These are phyloP conservation scores for Channa striata DNA, from an alignment of 2,797 vertebrate species.

Conservation along the genomic window DNA sequence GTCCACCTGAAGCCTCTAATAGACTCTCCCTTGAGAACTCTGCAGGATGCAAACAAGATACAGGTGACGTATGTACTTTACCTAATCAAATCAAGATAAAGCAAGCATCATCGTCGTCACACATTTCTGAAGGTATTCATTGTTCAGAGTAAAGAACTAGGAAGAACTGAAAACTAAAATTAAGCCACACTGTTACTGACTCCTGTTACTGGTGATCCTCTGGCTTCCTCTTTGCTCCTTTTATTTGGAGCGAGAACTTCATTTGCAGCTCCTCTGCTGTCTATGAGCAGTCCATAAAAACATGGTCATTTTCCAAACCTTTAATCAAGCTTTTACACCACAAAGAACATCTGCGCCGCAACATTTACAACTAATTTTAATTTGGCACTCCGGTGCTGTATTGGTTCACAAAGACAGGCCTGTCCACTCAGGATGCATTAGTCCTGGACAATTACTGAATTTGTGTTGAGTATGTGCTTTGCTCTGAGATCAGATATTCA, in stretches of 20 bases:
- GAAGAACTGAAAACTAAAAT: constrained; percentile 43
- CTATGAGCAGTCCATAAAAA: constrained; percentile 18
- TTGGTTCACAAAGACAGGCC: constrained; percentile 21
- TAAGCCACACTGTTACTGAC: constrained; percentile 4
- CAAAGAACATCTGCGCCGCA: neutral
- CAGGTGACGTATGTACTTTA: constrained; percentile 7
- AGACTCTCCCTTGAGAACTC: constrained; percentile 84
- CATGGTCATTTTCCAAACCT: neutral
- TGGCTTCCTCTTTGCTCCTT: constrained; percentile 61
- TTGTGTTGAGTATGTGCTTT: constrained; percentile 10
- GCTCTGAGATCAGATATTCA: constrained; percentile 22
- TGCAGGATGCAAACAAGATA: constrained; percentile 39
- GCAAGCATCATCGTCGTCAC: neutral
- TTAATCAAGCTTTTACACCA: constrained; percentile 7
- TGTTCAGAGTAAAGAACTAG: neutral
- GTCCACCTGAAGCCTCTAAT: constrained; percentile 76
- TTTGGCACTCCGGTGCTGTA: neutral
- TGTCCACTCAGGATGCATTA: constrained; percentile 38
- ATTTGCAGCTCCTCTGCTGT: constrained; percentile 25
- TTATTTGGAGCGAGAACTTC: constrained; percentile 24
- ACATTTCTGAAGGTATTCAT: neutral
- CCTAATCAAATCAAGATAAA: neutral
- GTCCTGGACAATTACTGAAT: constrained; percentile 22
- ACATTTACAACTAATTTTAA: neutral
- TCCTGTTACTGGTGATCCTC: constrained; percentile 52